phyloP scores from a whole-genome alignment of 2,797 vertebrate genomes.

The Hirundo rustica region DNA sequence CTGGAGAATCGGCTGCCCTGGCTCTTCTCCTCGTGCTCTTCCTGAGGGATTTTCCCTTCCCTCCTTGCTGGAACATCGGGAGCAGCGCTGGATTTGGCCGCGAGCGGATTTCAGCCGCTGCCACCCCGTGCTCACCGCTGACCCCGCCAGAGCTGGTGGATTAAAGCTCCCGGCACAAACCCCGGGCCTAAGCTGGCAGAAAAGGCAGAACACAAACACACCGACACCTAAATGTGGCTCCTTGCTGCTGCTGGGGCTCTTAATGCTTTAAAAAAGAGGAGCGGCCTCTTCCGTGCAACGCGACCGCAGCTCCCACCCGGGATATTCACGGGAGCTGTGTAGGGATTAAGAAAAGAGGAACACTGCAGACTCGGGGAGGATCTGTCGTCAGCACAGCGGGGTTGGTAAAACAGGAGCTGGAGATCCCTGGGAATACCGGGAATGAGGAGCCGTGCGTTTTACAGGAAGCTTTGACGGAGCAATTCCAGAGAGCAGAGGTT shows the following conservation, averaged over 20 bases:
- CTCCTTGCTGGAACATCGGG: background rate
- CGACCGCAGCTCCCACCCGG: rapidly evolving
- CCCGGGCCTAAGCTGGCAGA: background rate
- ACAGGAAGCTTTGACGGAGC: background rate
- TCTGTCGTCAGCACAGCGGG: rapidly evolving
- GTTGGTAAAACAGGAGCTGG: background rate
- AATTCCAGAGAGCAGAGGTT: background rate
- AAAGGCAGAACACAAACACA: background rate
- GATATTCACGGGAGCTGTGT: rapidly evolving
- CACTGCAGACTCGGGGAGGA: rapidly evolving
- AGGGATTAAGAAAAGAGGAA: background rate
- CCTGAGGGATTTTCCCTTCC: background rate
- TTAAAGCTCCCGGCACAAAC: background rate
- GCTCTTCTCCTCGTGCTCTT: background rate
- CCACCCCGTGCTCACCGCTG: background rate
- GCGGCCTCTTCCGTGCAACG: rapidly evolving
- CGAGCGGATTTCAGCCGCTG: rapidly evolving
- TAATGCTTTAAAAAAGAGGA: rapidly evolving
- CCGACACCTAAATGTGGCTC: background rate
- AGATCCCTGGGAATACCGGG: background rate
- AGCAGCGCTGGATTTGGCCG: background rate
- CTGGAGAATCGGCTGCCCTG: rapidly evolving
- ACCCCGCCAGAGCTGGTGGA: too few species aligned
- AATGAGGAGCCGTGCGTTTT: background rate
- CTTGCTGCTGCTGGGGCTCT: background rate